Percentiles rank a stretch among this genome's conserved stretches.
Conservation (phyloP, 2,888 invertebrate genomes). For the Megamerina dolium region DNA sequence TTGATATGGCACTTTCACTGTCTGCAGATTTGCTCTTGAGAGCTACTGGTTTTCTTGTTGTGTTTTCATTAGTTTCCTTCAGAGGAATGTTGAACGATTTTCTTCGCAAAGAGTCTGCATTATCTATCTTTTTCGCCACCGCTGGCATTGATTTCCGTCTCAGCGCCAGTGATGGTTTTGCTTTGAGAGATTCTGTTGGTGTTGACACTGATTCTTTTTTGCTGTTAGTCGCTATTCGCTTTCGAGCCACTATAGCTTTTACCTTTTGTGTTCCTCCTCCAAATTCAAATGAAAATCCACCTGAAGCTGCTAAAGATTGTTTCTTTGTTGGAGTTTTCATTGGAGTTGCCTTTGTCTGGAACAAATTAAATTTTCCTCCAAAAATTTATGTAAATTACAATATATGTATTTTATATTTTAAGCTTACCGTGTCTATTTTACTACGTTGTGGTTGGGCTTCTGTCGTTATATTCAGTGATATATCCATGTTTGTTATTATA, state of each 20-base stretch:
- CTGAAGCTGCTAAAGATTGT: conserved; percentile 3
- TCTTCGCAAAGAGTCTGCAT: too few species aligned
- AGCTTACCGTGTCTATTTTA: too few species aligned
- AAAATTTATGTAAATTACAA: too few species aligned
- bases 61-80: too few species aligned
- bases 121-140: too few species aligned
- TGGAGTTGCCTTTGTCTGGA: too few species aligned
- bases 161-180: conserved; percentile 8
- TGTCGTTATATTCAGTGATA: conserved; percentile 33
- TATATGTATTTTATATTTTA: too few species aligned
- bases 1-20: too few species aligned
- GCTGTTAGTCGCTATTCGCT: conserved; percentile 18
- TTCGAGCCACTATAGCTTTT: conserved; percentile 43
- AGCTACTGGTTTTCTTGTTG: too few species aligned
- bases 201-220: conserved; percentile 10
- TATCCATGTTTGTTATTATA: conserved; percentile 28
- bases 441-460: conserved; percentile 21
- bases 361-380: too few species aligned
- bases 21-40: conserved; percentile 3
- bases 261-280: conserved; percentile 32
- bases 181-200: neutral
- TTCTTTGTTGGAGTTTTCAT: conserved; percentile 1
- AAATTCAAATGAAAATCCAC: conserved; percentile 35
- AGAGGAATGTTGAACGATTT: too few species aligned
- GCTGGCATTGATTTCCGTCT: conserved; percentile 9